Evolutionary conservation across 2,797 vertebrate species (phyloP).

Genomic region (Eulemur rubriventer): DNA sequence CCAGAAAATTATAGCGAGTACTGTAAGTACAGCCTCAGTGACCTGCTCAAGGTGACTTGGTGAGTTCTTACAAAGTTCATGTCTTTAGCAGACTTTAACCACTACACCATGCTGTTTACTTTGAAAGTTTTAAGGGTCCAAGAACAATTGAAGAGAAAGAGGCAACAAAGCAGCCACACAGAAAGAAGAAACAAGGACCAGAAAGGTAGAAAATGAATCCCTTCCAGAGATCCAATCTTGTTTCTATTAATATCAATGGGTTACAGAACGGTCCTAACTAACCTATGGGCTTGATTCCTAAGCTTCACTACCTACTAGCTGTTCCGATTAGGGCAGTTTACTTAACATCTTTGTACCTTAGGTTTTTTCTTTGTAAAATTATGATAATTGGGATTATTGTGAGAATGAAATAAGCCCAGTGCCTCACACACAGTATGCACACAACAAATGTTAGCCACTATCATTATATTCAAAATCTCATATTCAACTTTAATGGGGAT

Average conservation of each 20-base stretch:
- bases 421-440: not conserved
- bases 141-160: not conserved
- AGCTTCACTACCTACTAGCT: not conserved
- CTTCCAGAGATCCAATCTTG: not conserved
- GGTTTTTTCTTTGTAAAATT: not conserved
- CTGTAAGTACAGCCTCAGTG: not conserved
- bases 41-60: not conserved
- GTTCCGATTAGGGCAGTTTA: not conserved
- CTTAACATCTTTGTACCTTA: not conserved
- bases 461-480: not conserved
- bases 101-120: not conserved
- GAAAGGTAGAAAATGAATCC: not conserved
- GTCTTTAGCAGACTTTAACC: not conserved
- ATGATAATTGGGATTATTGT: not conserved
- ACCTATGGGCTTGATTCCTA: not conserved
- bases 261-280: not conserved
- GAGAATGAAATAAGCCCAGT: not conserved
- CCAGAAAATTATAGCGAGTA: not conserved
- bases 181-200: not conserved
- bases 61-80: conserved; percentile 6
- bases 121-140: not conserved
- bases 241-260: not conserved
- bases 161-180: not conserved
- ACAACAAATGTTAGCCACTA: not conserved
- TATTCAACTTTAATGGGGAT: not conserved